phyloP scores from a whole-genome alignment of 2,113 vertebrate genomes.

The Andinoacara biseriatus region DNA sequence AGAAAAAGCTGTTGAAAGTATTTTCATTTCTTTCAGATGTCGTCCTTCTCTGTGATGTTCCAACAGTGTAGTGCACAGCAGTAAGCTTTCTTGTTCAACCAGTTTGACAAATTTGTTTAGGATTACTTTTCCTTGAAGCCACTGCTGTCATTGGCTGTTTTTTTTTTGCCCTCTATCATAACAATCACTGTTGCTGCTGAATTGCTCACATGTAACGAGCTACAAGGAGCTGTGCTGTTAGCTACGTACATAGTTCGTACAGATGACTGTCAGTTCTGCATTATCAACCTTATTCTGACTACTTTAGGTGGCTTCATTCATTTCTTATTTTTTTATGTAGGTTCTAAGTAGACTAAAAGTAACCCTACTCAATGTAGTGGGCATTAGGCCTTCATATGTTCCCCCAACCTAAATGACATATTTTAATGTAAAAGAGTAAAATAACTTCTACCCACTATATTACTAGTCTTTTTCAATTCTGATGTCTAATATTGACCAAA shows the following conservation, averaged over 20 bases:
- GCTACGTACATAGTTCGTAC: background rate
- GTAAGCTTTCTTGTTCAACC: conserved; percentile 13
- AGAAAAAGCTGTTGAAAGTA: background rate
- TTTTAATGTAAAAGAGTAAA: background rate
- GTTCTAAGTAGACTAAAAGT: background rate
- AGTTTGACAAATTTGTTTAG: conserved; percentile 32
- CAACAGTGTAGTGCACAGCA: background rate
- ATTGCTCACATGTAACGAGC: background rate
- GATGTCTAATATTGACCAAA: background rate
- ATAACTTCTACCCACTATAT: background rate
- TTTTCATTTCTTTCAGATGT: background rate
- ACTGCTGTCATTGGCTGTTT: background rate
- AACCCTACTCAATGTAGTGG: background rate
- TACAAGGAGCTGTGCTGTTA: background rate
- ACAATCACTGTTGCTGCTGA: background rate
- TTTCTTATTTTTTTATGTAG: background rate
- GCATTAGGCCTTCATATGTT: background rate
- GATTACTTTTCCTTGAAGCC: background rate
- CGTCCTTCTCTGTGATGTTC: background rate
- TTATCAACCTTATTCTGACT: background rate
- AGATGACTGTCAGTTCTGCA: background rate
- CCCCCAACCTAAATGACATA: background rate
- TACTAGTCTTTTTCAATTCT: background rate
- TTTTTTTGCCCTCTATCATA: background rate
- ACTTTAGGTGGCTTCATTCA: background rate